phyloP scores from a whole-genome alignment of 2,113 vertebrate genomes.

The Circaetus cinerascens region DNA sequence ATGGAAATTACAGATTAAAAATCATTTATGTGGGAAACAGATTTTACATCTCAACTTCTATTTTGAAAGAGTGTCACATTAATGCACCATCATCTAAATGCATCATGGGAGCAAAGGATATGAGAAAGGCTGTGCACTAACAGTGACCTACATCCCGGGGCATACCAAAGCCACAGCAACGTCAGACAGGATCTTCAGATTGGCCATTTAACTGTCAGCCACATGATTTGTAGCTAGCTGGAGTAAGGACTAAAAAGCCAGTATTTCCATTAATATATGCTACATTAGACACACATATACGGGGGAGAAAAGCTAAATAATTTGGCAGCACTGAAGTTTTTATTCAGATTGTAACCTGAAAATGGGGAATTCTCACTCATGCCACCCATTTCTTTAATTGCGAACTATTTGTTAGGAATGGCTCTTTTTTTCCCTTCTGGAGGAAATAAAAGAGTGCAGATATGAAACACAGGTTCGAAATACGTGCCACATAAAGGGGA shows the following conservation, averaged over 20 bases:
- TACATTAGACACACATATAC: not conserved
- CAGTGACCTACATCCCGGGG: constrained; percentile 53
- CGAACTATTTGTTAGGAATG: not conserved
- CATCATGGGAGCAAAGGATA: constrained; percentile 23
- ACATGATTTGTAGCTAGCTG: constrained; percentile 12
- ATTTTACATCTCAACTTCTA: constrained; percentile 39
- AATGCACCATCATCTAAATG: constrained; percentile 35
- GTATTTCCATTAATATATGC: not conserved
- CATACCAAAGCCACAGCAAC: not conserved
- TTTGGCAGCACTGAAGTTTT: not conserved
- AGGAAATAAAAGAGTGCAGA: not conserved
- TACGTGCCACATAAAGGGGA: not conserved
- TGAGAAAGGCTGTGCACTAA: not conserved
- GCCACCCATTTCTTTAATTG: not conserved
- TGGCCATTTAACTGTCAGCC: constrained; percentile 55
- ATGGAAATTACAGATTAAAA: constrained; percentile 46
- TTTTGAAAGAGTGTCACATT: constrained; percentile 41
- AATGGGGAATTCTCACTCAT: not conserved
- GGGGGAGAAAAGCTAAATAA: not conserved
- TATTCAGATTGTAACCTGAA: not conserved
- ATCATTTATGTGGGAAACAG: constrained; percentile 29
- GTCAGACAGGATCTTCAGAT: constrained; percentile 31
- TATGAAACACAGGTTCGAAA: not conserved
- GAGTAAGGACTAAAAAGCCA: not conserved
- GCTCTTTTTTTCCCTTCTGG: not conserved